phyloP scores from a whole-genome alignment of 2,797 vertebrate species.

The Hirundo rustica region DNA sequence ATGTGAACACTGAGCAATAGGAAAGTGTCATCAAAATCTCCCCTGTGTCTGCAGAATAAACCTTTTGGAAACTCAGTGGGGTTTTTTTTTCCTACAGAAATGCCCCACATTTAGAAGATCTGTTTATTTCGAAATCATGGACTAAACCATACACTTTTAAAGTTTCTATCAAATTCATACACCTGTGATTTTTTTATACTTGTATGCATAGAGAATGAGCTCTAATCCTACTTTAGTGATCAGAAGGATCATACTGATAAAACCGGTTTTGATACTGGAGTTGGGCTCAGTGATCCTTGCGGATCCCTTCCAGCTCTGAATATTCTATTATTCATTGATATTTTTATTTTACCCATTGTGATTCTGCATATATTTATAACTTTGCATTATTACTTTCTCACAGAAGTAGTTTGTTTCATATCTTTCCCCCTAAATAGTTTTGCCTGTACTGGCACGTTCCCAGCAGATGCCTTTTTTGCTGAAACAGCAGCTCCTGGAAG shows the following conservation, averaged over 20 bases:
- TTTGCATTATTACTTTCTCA: background rate
- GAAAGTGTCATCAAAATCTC: background rate
- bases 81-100: background rate
- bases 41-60: background rate
- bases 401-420: background rate
- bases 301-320: background rate
- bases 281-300: background rate
- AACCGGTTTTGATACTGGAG: background rate
- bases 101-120: background rate
- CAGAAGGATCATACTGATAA: background rate
- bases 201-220: background rate
- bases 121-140: background rate
- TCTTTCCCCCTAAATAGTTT: background rate
- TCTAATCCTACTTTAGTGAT: background rate
- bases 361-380: background rate
- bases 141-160: background rate
- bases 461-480: constrained; percentile 11
- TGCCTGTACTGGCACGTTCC: background rate
- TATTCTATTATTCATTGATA: background rate
- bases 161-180: too few relatives aligned
- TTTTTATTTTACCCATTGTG: background rate
- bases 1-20: background rate
- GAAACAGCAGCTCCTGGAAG: constrained; percentile 9
- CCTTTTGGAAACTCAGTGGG: background rate
- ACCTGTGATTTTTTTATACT: background rate